phyloP scores from a whole-genome alignment of 2,797 vertebrate species.

The Centropyge bicolor region DNA sequence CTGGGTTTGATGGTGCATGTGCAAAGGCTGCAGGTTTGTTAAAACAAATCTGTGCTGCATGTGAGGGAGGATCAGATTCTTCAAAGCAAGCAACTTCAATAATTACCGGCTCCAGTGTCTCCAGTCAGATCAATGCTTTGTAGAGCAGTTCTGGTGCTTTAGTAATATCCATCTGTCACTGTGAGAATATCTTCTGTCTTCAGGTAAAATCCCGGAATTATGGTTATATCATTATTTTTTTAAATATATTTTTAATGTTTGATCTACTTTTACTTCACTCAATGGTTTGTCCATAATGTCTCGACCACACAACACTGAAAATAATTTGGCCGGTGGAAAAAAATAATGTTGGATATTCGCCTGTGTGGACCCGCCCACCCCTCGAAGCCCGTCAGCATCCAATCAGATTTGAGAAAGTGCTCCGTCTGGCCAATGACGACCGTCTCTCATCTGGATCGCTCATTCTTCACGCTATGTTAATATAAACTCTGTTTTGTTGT shows the following conservation, averaged over 20 bases:
- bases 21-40: neutral
- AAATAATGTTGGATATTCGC: constrained; percentile 43
- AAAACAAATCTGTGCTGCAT: neutral
- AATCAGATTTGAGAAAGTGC: constrained; percentile 52
- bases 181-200: constrained; percentile 25
- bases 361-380: constrained; percentile 50
- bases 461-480: too few species aligned
- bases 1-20: constrained; percentile 15
- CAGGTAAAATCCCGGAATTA: constrained; percentile 23
- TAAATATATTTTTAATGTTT: neutral
- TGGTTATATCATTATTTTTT: constrained; percentile 46
- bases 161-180: constrained; percentile 48
- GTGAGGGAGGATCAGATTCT: neutral
- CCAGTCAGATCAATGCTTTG: constrained; percentile 39
- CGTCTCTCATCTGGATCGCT: neutral
- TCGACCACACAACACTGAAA: constrained; percentile 14
- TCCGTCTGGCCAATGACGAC: constrained; percentile 51
- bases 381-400: constrained; percentile 29
- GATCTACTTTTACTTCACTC: constrained; percentile 1
- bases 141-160: constrained; percentile 19
- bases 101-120: constrained; percentile 64
- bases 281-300: constrained; percentile 1
- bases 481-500: accelerated
- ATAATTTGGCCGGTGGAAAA: constrained; percentile 37
- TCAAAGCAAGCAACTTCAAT: constrained; percentile 4